phyloP scores from a whole-genome alignment of 2,888 invertebrate species.

The Athalia cordata region DNA sequence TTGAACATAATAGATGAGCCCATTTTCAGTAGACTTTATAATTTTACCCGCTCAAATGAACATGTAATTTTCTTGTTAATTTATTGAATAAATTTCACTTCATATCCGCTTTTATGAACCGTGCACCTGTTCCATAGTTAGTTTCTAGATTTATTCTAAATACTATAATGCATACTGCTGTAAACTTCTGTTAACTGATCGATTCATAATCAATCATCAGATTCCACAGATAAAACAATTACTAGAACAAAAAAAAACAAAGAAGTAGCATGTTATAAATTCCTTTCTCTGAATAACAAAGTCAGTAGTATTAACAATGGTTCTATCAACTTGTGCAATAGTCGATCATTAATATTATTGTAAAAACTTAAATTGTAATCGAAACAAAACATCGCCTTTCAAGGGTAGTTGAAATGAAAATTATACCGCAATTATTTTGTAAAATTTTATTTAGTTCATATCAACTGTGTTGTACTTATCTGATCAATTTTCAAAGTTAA shows the following conservation, averaged over 20 bases:
- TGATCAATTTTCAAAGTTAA: conserved; percentile 29
- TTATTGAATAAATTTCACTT: not conserved
- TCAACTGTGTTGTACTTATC: conserved; percentile 37
- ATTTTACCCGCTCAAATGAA: not conserved
- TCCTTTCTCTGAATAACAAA: not conserved
- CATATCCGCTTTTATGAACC: not conserved
- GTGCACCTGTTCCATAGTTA: conserved; percentile 15
- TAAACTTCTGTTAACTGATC: not conserved
- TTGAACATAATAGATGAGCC: not conserved
- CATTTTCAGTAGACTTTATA: not conserved
- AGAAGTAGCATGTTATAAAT: not conserved
- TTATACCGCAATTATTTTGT: conserved; percentile 29
- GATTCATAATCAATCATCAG: not conserved
- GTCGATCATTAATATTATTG: not conserved
- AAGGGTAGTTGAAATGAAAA: conserved; percentile 16
- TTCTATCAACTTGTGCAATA: too few species aligned
- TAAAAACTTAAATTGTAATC: not conserved
- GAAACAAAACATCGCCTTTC: not conserved
- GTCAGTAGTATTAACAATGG: too few species aligned
- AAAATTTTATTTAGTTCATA: conserved; percentile 44
- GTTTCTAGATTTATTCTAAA: not conserved
- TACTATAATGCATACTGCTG: conserved; percentile 13
- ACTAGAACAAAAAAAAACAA: not conserved
- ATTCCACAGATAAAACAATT: not conserved
- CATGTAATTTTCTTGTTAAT: not conserved